Evolutionary conservation across 2,797 vertebrate species (phyloP).

Genomic region (Cossypha heuglini): DNA sequence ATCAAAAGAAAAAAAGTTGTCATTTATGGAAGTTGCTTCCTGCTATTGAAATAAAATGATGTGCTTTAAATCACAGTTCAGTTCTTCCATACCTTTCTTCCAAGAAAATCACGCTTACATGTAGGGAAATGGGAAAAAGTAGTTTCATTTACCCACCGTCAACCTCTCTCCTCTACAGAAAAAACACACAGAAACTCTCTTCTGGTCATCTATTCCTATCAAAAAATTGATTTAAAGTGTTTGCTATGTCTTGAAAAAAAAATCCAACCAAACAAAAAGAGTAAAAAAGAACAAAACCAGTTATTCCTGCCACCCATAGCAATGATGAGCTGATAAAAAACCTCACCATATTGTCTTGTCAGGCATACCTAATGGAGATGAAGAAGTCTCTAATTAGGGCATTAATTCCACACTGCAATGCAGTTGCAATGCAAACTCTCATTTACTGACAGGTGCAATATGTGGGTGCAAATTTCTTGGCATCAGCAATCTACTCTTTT

Average conservation of each 20-base stretch:
- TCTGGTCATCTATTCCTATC: neutral
- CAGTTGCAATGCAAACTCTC: neutral
- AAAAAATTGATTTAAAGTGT: neutral
- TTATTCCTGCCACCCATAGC: neutral
- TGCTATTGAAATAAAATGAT: conserved; percentile 9
- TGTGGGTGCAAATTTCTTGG: conserved; percentile 25
- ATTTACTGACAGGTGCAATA: conserved; percentile 2
- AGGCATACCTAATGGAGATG: neutral
- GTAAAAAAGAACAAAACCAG: neutral
- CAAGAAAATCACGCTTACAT: neutral
- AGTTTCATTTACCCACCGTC: neutral
- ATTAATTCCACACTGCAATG: neutral
- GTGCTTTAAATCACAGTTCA: conserved; percentile 31
- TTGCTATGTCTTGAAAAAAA: neutral
- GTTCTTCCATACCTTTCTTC: neutral
- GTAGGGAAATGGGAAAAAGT: neutral
- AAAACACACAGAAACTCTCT: neutral
- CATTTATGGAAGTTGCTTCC: conserved; percentile 32
- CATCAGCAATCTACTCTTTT: neutral
- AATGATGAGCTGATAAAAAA: neutral
- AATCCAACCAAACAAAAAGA: neutral
- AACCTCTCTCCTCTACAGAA: neutral
- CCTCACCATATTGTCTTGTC: neutral
- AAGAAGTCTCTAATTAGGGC: conserved; percentile 32
- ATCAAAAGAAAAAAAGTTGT: conserved; percentile 41